Evolutionary conservation across 2,797 vertebrate species (phyloP).

Genomic region (Bradypodion pumilum): DNA sequence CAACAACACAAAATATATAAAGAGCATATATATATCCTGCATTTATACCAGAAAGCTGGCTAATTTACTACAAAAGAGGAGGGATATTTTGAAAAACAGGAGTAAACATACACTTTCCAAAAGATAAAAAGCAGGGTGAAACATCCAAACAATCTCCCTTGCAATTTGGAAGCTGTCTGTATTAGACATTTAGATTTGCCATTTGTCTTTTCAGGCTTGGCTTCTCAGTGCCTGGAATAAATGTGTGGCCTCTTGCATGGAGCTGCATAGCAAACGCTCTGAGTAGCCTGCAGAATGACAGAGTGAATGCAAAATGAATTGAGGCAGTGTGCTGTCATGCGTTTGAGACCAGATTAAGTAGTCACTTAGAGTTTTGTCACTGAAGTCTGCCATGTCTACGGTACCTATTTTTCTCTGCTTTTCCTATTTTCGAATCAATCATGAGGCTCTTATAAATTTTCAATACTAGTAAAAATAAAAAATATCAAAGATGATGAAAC

Average conservation of each 20-base stretch:
- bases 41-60: background rate
- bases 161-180: slow-evolving; percentile 21
- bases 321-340: slow-evolving; percentile 8
- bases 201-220: slow-evolving; percentile 19
- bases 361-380: slow-evolving; percentile 17
- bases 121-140: background rate
- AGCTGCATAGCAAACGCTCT: slow-evolving; percentile 26
- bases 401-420: background rate
- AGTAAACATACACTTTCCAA: background rate
- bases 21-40: too few species aligned
- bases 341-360: slow-evolving; percentile 12
- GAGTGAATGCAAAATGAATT: slow-evolving; percentile 22
- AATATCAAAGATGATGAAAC: background rate
- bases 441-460: background rate
- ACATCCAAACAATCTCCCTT: background rate
- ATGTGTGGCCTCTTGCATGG: slow-evolving; percentile 6
- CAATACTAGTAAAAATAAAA: background rate
- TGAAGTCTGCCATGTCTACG: background rate
- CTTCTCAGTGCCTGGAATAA: slow-evolving; percentile 17
- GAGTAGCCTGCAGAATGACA: slow-evolving; percentile 11
- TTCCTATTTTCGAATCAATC: background rate
- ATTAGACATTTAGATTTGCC: slow-evolving; percentile 27
- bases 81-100: background rate
- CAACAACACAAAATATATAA: too few species aligned
- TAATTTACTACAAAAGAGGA: background rate